Evolutionary conservation across 2,888 invertebrate species (phyloP).

Genomic region (Drosophila borborema): DNA sequence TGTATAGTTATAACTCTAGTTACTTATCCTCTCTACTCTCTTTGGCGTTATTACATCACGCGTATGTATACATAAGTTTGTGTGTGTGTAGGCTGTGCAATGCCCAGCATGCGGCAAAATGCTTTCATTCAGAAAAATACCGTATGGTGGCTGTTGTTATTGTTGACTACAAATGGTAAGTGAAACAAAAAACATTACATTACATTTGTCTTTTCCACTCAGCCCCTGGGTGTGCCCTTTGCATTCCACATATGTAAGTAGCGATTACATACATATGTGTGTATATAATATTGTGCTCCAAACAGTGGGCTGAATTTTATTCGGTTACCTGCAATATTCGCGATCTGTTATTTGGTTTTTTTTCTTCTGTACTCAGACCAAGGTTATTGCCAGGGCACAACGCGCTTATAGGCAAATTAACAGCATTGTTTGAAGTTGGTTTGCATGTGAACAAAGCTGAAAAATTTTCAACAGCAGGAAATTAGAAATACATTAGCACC

Average conservation of each 20-base stretch:
- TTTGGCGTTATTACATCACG: slow-evolving; percentile 73
- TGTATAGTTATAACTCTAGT: slow-evolving; percentile 70
- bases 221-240: slow-evolving; percentile 2
- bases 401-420: slow-evolving; percentile 30
- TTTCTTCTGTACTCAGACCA: slow-evolving; percentile 18
- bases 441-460: slow-evolving; percentile 30
- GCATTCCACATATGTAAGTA: slow-evolving; percentile 14
- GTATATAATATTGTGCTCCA: slow-evolving; percentile 4
- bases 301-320: slow-evolving; percentile 27
- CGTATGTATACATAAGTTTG: slow-evolving; percentile 12
- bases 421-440: slow-evolving; percentile 1
- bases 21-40: slow-evolving; percentile 66
- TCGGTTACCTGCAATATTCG: not conserved
- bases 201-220: slow-evolving; percentile 52
- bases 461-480: slow-evolving; percentile 71
- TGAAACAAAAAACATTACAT: slow-evolving; percentile 56
- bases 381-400: slow-evolving; percentile 58
- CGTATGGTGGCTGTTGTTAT: slow-evolving; percentile 18
- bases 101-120: slow-evolving; percentile 67
- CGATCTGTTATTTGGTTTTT: slow-evolving; percentile 6
- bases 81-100: slow-evolving; percentile 29
- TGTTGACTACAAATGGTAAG: slow-evolving; percentile 34
- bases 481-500: slow-evolving; percentile 24
- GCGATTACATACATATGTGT: slow-evolving; percentile 29
- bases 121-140: slow-evolving; percentile 72